Evolutionary conservation across 2,888 invertebrate genomes (phyloP).

Genomic region (Drosophila eohydei): DNA sequence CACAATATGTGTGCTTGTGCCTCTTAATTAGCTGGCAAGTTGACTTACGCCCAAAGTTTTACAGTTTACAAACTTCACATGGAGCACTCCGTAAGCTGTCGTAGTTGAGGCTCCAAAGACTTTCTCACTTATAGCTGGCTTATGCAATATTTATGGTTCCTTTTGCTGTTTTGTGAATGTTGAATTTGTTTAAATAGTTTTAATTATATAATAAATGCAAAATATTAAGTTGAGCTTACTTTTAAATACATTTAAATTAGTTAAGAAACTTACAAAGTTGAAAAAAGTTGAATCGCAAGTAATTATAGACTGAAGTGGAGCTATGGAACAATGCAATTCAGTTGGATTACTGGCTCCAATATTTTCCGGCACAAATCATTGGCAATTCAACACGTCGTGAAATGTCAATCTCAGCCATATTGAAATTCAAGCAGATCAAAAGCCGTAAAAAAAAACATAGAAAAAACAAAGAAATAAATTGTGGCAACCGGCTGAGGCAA

Average conservation of each 20-base stretch:
- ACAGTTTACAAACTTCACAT: conserved; percentile 12
- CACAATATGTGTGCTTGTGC: conserved; percentile 15
- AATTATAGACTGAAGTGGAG: neutral
- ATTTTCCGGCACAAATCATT: neutral
- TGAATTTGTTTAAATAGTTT: neutral
- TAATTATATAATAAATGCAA: neutral
- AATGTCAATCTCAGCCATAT: conserved; percentile 46
- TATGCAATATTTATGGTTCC: neutral
- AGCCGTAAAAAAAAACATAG: conserved; percentile 15
- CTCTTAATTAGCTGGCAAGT: conserved; percentile 45
- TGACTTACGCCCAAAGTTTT: conserved; percentile 11
- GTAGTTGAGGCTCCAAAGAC: neutral
- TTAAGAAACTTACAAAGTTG: neutral
- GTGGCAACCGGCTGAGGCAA: conserved; percentile 20
- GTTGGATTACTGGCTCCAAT: neutral
- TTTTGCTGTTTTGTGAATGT: neutral
- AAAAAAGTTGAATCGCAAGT: neutral
- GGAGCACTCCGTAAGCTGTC: conserved; percentile 14
- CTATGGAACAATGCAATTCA: neutral
- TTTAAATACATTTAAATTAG: neutral
- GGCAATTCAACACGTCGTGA: conserved; percentile 31
- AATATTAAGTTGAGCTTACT: neutral
- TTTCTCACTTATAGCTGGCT: neutral
- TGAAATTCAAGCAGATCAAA: conserved; percentile 51
- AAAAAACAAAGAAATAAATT: conserved; percentile 9